Evolutionary conservation across 2,797 vertebrate genomes (phyloP).

Genomic region (Enteromius argenteus): DNA sequence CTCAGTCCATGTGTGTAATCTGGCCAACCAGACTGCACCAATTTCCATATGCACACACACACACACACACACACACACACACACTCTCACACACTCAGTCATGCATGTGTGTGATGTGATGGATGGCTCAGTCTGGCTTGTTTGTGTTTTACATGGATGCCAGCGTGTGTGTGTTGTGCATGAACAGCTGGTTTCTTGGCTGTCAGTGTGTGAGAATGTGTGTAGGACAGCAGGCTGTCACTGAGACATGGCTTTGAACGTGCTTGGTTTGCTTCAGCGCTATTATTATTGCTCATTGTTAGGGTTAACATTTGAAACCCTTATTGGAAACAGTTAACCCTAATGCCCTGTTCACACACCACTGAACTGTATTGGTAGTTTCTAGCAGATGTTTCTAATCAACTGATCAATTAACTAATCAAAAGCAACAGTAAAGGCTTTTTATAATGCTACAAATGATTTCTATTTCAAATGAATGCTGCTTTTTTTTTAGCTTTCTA

Average conservation of each 20-base stretch:
- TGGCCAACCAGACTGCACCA: not conserved
- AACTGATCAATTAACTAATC: no score
- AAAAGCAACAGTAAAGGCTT: not conserved
- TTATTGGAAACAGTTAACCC: not conserved
- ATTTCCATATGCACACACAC: not conserved
- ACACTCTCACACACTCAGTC: not conserved
- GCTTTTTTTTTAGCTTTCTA: not conserved
- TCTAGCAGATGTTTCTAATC: not conserved
- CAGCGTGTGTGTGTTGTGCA: constrained; percentile 2
- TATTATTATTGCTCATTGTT: not conserved
- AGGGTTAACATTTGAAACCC: not conserved
- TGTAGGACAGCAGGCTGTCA: not conserved
- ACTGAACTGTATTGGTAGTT: not conserved
- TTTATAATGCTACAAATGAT: not conserved
- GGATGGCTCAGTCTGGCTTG: constrained; percentile 12
- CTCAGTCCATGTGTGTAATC: constrained; percentile 21
- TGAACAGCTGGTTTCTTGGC: constrained; percentile 18
- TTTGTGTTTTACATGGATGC: constrained; percentile 16
- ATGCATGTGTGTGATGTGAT: not conserved
- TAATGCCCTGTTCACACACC: no score
- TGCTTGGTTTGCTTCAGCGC: not conserved
- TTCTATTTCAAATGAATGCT: not conserved
- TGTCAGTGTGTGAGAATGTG: constrained; percentile 9
- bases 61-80: constrained; percentile 1
- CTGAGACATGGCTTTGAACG: not conserved